Percentiles rank a stretch among this genome's conserved stretches.
Evolutionary conservation across 2,797 vertebrate species (phyloP).

Genomic region (Pampus argenteus): DNA sequence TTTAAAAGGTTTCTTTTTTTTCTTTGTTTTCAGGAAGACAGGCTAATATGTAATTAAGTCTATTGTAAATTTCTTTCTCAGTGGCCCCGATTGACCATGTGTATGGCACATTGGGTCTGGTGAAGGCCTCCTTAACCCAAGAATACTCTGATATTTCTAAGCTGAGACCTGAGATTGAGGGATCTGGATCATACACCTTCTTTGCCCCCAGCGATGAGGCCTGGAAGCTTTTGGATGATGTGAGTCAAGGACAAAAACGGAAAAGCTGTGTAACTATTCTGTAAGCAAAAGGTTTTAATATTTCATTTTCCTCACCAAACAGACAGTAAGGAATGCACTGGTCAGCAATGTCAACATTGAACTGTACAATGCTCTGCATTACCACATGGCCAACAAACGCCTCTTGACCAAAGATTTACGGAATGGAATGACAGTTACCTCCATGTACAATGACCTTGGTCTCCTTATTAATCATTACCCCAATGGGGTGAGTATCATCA

Average conservation of each 20-base stretch:
- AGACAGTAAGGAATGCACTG: conserved; percentile 89
- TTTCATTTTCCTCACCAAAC: conserved; percentile 20
- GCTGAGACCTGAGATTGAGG: conserved; percentile 93
- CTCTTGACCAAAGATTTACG: conserved; percentile 96
- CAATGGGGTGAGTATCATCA: conserved; percentile 89
- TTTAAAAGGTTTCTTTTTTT: conserved; percentile 1
- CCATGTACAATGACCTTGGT: conserved; percentile 93
- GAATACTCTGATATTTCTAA: conserved; percentile 90
- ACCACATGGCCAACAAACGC: conserved; percentile 95
- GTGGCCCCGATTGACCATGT: conserved; percentile 96
- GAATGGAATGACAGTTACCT: conserved; percentile 89
- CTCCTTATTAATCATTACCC: conserved; percentile 95
- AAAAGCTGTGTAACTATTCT: neutral
- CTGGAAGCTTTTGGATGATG: conserved; percentile 90
- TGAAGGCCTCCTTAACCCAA: conserved; percentile 91
- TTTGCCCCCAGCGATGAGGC: conserved; percentile 97
- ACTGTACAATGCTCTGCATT: conserved; percentile 95
- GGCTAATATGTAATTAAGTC: neutral
- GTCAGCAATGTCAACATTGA: conserved; percentile 97
- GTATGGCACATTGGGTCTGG: conserved; percentile 91
- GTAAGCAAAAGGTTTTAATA: conserved; percentile 10
- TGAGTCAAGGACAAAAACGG: conserved; percentile 76
- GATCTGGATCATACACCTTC: conserved; percentile 93
- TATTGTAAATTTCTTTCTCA: conserved; percentile 66
- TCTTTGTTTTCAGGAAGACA: conserved; percentile 10